These are phyloP conservation scores for Hypocryptadius cinnamomeus DNA, from an alignment of 2,113 vertebrate genomes.

Conservation along the genomic window DNA sequence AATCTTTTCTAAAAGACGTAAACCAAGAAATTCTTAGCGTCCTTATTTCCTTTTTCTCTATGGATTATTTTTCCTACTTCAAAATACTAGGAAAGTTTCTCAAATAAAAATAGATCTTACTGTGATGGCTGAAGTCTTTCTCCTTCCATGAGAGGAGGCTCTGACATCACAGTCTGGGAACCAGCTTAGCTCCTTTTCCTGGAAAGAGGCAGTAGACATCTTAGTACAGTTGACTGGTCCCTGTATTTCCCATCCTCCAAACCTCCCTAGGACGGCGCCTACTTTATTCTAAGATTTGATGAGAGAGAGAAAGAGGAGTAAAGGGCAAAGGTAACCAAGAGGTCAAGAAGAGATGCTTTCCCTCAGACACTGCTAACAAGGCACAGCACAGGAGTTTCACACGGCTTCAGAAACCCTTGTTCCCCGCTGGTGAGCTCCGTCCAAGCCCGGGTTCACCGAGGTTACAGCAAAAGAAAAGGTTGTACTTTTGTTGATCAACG, in stretches of 20 bases:
- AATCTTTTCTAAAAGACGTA: not conserved
- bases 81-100: not conserved
- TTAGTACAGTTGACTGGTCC: not conserved
- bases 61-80: not conserved
- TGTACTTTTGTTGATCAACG: constrained; percentile 29
- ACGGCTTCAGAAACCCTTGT: not conserved
- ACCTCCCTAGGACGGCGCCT: not conserved
- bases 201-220: not conserved
- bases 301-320: constrained; percentile 11
- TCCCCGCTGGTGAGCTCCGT: not conserved
- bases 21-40: not conserved
- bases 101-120: constrained; percentile 33
- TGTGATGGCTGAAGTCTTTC: not conserved
- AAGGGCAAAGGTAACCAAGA: constrained; percentile 48
- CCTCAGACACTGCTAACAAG: not conserved
- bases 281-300: constrained; percentile 51
- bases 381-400: not conserved
- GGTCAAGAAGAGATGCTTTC: constrained; percentile 37
- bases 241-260: constrained; percentile 21
- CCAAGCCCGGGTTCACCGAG: not conserved
- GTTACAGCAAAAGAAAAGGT: constrained; percentile 26
- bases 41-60: not conserved
- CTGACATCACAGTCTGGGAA: not conserved
- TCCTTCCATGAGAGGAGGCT: not conserved
- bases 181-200: constrained; percentile 24